phyloP scores from a whole-genome alignment of 2,113 vertebrate genomes.

The Naja naja region DNA sequence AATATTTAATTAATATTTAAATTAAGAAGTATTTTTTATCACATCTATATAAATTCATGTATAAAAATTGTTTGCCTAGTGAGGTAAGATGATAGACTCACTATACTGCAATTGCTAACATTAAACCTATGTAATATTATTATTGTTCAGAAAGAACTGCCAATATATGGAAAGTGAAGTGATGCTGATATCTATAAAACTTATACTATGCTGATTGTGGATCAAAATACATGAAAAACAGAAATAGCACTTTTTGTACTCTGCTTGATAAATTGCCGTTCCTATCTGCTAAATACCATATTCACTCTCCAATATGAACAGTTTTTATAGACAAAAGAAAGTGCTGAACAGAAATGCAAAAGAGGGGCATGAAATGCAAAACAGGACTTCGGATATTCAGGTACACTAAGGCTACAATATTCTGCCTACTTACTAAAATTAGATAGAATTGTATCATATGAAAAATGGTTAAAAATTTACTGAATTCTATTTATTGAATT shows the following conservation, averaged over 20 bases:
- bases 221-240: neutral
- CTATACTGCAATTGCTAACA: neutral
- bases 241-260: neutral
- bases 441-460: neutral
- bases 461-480: neutral
- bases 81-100: neutral
- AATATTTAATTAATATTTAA: neutral
- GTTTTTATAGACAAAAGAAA: neutral
- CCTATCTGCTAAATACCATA: neutral
- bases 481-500: neutral
- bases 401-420: neutral
- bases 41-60: too few relatives aligned
- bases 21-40: neutral
- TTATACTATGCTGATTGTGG: neutral
- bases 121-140: neutral
- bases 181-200: neutral
- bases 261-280: too few relatives aligned
- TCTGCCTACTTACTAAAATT: neutral
- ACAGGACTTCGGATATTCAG: neutral
- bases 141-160: neutral
- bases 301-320: neutral
- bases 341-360: neutral
- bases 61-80: neutral
- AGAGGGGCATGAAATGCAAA: too few relatives aligned
- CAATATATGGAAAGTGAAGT: neutral